A percentile compares a stretch with the other conserved stretches of the same genome.
These are phyloP conservation scores for Todiramphus chloris DNA, from an alignment of 2,113 vertebrate species.

Conservation along the genomic window DNA sequence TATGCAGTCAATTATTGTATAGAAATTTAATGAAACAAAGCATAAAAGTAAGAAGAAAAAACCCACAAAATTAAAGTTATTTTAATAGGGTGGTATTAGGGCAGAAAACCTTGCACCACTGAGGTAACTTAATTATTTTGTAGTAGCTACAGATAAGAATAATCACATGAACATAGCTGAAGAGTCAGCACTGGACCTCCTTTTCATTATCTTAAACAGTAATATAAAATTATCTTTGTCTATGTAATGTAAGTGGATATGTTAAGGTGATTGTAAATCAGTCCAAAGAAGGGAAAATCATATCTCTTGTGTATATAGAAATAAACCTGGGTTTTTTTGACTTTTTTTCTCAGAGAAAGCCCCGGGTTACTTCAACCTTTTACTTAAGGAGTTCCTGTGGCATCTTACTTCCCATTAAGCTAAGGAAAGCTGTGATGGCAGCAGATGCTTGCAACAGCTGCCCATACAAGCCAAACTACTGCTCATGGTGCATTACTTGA, in stretches of 20 bases:
- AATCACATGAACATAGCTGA: background rate
- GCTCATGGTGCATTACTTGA: background rate
- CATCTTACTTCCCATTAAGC: background rate
- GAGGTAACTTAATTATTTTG: background rate
- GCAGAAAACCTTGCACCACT: background rate
- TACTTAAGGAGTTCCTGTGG: rapidly evolving
- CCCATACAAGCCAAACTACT: background rate
- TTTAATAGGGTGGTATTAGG: background rate
- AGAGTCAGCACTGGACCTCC: background rate
- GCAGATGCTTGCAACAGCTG: background rate
- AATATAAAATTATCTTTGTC: background rate
- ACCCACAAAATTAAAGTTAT: background rate
- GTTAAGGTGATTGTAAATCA: background rate
- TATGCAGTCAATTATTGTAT: background rate
- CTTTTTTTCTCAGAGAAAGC: background rate
- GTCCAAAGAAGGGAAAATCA: background rate
- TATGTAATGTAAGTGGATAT: background rate
- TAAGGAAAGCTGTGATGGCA: background rate
- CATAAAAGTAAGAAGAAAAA: background rate
- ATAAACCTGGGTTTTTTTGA: background rate
- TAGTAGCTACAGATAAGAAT: background rate
- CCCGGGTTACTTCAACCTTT: background rate
- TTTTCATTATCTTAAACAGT: background rate
- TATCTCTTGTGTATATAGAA: background rate
- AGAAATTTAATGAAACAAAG: background rate